phyloP scores from a whole-genome alignment of 2,888 invertebrate genomes.

The Thecophora atra region DNA sequence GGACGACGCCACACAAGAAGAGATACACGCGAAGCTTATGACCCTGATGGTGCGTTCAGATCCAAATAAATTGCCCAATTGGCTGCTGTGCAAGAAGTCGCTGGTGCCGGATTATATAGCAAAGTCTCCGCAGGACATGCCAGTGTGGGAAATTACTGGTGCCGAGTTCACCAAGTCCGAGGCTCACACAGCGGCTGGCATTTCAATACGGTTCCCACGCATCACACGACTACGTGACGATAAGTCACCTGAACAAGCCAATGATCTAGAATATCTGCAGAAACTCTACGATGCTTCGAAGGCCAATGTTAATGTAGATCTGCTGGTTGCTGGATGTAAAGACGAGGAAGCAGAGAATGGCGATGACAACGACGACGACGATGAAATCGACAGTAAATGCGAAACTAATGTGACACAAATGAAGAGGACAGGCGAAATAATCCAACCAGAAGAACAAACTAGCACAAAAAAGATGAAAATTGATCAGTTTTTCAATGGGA shows the following conservation, averaged over 20 bases:
- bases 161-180: constrained; percentile 83
- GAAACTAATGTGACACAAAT: constrained; percentile 51
- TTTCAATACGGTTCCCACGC: constrained; percentile 92
- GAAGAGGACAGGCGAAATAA: constrained; percentile 40
- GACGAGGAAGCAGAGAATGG: constrained; percentile 39
- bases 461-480: constrained; percentile 34
- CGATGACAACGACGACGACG: constrained; percentile 35
- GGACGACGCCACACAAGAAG: constrained; percentile 85
- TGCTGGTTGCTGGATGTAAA: constrained; percentile 55
- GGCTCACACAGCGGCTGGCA: constrained; percentile 90
- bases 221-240: constrained; percentile 84
- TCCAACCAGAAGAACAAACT: constrained; percentile 33
- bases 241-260: constrained; percentile 86
- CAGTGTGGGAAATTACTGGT: constrained; percentile 94
- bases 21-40: constrained; percentile 73
- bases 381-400: constrained; percentile 46
- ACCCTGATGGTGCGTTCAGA: constrained; percentile 82
- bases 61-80: constrained; percentile 75
- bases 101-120: constrained; percentile 92
- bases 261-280: constrained; percentile 78
- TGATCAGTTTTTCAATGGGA: background rate
- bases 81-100: constrained; percentile 84
- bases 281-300: constrained; percentile 75
- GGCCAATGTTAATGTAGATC: constrained; percentile 61
- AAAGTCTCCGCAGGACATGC: constrained; percentile 82